Conservation (phyloP, 2,888 invertebrate genomes). For the Macrosiphum euphorbiae region DNA sequence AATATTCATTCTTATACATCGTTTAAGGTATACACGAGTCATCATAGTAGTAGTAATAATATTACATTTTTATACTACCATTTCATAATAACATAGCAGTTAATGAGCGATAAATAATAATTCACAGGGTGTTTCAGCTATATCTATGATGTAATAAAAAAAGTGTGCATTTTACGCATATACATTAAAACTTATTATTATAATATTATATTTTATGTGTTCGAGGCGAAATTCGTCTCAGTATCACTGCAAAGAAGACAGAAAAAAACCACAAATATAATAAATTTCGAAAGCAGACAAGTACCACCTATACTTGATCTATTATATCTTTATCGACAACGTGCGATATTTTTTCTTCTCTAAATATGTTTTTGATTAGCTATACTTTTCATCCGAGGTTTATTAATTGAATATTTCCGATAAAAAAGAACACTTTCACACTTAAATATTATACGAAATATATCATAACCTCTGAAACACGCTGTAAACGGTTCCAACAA, state of each 20-base stretch:
- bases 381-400: neutral
- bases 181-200: neutral
- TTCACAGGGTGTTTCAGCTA: neutral
- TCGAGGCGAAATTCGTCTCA: neutral
- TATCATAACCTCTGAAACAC: slow-evolving; percentile 27
- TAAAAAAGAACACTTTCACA: neutral
- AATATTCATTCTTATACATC: neutral
- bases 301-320: neutral
- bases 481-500: neutral
- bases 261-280: neutral
- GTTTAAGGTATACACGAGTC: neutral
- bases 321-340: neutral
- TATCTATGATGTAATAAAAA: neutral
- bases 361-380: neutral
- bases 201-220: neutral
- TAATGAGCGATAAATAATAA: neutral
- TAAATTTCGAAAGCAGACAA: neutral
- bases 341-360: neutral
- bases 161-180: neutral
- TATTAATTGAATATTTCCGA: neutral
- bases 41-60: neutral
- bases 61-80: neutral
- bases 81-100: neutral
- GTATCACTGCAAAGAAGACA: neutral
- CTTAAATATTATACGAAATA: neutral